Percentiles rank a stretch among this genome's conserved stretches.
Evolutionary conservation across 1,140 invertebrate species (phyloP).

Genomic region (Semibalanus balanoides): DNA sequence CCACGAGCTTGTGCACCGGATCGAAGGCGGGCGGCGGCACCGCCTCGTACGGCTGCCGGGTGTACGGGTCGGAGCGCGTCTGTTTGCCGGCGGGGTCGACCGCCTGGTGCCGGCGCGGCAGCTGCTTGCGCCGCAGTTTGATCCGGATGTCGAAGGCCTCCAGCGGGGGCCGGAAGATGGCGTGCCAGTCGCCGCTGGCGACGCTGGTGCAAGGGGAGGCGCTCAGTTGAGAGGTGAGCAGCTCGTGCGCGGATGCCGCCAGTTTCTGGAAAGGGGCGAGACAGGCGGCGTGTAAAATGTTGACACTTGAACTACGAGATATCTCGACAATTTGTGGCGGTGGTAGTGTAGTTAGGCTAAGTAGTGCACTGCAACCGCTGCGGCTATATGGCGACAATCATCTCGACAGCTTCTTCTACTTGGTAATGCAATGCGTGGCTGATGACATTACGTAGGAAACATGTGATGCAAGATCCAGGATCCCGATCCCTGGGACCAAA

Average conservation of each 20-base stretch:
- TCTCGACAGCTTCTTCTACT: too few relatives aligned
- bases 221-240: background rate
- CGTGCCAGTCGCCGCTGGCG: background rate
- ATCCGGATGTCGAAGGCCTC: background rate
- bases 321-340: too few relatives aligned
- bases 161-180: background rate
- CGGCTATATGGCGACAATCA: too few relatives aligned
- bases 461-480: too few relatives aligned
- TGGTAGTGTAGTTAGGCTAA: too few relatives aligned
- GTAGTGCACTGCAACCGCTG: too few relatives aligned
- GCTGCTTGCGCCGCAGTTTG: background rate
- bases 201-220: too few relatives aligned
- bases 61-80: background rate
- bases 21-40: background rate
- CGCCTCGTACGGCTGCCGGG: background rate
- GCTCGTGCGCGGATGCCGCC: background rate
- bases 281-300: too few relatives aligned
- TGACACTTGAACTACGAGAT: too few relatives aligned
- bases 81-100: background rate
- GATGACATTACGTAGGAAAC: too few relatives aligned
- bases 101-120: background rate
- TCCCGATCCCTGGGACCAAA: too few relatives aligned
- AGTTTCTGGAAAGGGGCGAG: background rate
- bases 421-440: too few relatives aligned
- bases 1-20: slow-evolving; percentile 26